Conservation (phyloP, 2,797 vertebrate species). For the Capromys pilorides region DNA sequence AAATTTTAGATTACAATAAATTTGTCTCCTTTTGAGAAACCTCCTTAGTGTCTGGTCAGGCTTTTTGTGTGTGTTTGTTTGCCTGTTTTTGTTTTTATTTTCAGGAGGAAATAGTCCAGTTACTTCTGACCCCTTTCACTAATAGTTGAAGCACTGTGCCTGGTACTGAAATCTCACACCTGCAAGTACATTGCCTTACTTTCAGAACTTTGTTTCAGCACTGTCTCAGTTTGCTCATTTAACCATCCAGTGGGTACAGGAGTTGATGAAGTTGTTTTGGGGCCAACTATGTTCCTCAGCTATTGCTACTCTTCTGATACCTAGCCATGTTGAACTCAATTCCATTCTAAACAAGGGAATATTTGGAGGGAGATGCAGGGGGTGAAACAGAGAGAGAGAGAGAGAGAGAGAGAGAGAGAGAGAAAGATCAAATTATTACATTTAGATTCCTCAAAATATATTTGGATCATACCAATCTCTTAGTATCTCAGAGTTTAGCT, state of each 20-base stretch:
- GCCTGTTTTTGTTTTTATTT: neutral
- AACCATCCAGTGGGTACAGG: neutral
- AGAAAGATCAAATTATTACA: neutral
- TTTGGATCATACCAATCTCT: neutral
- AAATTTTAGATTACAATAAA: neutral
- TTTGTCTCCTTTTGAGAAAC: neutral
- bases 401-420: neutral
- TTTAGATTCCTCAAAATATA: neutral
- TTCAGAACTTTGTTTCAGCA: neutral
- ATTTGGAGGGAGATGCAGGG: rapidly evolving
- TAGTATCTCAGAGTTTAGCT: neutral
- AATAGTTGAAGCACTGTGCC: neutral
- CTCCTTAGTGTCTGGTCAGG: too few species aligned
- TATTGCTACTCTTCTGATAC: neutral
- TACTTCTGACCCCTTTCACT: neutral
- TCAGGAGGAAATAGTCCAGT: neutral
- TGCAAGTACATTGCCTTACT: rapidly evolving
- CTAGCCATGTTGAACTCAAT: neutral
- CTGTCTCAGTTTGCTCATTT: neutral
- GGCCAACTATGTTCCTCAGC: neutral
- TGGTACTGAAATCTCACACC: neutral
- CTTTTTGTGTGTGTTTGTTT: too few species aligned
- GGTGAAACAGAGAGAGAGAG: neutral
- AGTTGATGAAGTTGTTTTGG: neutral
- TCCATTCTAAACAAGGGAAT: neutral